phyloP scores from a whole-genome alignment of 2,113 vertebrate genomes.

The human region GRCh38 chr5:15376001-15376500 shows the following conservation, averaged over 20 bases:
- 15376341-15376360: conserved; percentile 16
- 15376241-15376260: neutral
- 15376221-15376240: neutral
- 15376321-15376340: neutral
- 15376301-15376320: neutral
- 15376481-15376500: neutral
- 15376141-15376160: neutral
- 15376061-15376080: neutral
- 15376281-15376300: neutral
- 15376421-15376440: neutral
- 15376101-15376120: neutral
- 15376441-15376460: neutral
- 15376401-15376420: neutral
- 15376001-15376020: neutral
- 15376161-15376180: neutral
- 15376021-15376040: neutral
- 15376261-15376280: neutral
- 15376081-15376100: neutral
- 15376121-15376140: neutral
- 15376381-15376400: neutral
- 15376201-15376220: neutral
- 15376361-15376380: neutral
- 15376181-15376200: neutral
- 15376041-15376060: neutral
- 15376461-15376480: neutral